A percentile compares a stretch with the other conserved stretches of the same genome.
phyloP scores from a whole-genome alignment of 2,797 vertebrate genomes.

The Adrianichthys oophorus region DNA sequence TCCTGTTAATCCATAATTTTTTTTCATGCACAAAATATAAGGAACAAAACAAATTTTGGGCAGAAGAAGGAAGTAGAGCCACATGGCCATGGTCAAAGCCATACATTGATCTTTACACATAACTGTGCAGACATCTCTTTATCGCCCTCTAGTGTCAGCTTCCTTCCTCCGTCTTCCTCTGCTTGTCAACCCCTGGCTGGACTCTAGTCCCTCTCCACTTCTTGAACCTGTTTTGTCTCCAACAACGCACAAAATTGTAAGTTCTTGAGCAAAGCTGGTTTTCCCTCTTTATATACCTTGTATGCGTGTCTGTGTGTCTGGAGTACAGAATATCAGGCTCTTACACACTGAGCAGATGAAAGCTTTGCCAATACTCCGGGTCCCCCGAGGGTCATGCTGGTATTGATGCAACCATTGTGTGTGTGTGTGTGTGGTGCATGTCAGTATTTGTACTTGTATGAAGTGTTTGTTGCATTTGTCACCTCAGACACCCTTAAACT shows the following conservation, averaged over 20 bases:
- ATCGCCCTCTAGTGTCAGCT: conserved; percentile 79
- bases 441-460: conserved; percentile 32
- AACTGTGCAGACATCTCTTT: conserved; percentile 43
- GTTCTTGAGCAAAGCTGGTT: not conserved
- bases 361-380: conserved; percentile 69
- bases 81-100: conserved; percentile 26
- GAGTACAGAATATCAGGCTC: conserved; percentile 55
- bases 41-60: not conserved
- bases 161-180: conserved; percentile 36
- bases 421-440: conserved; percentile 28
- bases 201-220: conserved; percentile 3
- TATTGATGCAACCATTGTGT: conserved; percentile 69
- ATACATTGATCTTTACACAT: conserved; percentile 14
- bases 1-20: no score
- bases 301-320: conserved; percentile 16
- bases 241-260: conserved; percentile 9
- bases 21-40: not conserved
- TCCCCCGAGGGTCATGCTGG: conserved; percentile 66
- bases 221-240: conserved; percentile 15
- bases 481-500: conserved; percentile 43
- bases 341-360: conserved; percentile 69
- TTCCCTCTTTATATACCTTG: conserved; percentile 5
- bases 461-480: conserved; percentile 33
- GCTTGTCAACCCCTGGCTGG: conserved; percentile 41
- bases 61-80: not conserved